Evolutionary conservation across 2,888 invertebrate species (phyloP), one percentile per base, ranked within the genome.

Genomic region (Hecatera dysodea): DNA sequence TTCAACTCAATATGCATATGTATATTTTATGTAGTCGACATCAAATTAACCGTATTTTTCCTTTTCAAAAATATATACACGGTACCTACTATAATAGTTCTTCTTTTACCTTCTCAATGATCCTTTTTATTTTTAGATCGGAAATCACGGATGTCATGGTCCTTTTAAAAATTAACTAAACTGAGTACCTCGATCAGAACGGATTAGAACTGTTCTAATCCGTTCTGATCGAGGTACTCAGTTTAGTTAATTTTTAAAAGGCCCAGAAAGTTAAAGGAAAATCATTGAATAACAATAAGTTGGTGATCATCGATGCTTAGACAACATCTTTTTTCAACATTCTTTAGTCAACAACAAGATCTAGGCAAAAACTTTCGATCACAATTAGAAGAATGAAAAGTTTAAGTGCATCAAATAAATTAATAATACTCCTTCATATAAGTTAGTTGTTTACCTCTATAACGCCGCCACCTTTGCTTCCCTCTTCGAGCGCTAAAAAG

Each of bases 381-480:
- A 53, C 29, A 19, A 2, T 33, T 2, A n/a, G 53, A 29, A 19
- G 19, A 53, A 11, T n/a, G n/a, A 33, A 33, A 55, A 55, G 6
- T n/a, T 33, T 6, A 27, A 52, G 42, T 3, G 1, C 42, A 9
- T n/a, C n/a, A 53, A 53, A 19, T 52, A 29, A 27, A 27, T 17
- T 17, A 27, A 27, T 17, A 27, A 27, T 15, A 24, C 24, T 15
- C 15, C 8, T 22, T 1, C 7, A 55, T 12, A 36, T 7, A 33
- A 11, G 29, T 33, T 22, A 22, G 33, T n/a, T 33, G 6, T 65
- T 85, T 93, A 98, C 99, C 97, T 99, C 98, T 87, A 99, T 98
- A 8, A 99, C 99, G 56, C 99, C 99, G 59, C 99, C 99, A 1
- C 99, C 99, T 88, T 97, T 97, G 90, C 99, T 98, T 52, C 98